Evolutionary conservation across 92 coral and sea anemone genomes (phyloP), one percentile per base, ranked within the genome.

Genomic region (Epizoanthus scotinus): DNA sequence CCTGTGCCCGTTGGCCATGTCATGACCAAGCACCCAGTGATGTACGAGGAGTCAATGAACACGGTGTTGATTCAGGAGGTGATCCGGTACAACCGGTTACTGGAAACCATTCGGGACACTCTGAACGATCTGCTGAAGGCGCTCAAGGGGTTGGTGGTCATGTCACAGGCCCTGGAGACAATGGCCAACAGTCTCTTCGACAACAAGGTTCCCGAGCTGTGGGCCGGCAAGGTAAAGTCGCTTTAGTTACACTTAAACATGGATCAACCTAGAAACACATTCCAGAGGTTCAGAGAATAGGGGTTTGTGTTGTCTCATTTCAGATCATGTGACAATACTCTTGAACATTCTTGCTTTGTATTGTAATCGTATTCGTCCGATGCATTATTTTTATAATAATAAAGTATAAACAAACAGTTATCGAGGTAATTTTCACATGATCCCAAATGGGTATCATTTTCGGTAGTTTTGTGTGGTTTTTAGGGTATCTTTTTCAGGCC

Each of bases 111-210:
- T 57, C 89, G 98, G 50, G 87, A 80, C 75, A 91, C 99, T 19
- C 94, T 95, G 8, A 93, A 95, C 36, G 99, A 95, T 66, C 87
- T 95, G 82, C 91, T 95, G 29, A 95, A 95, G 85, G 99, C 99
- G 1, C 94, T 95, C 42, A 95, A 95, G 73, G 99, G 99, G 27
- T 66, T 95, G 53, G 99, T 95, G 73, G 99, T 95, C 82, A 95
- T 95, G 99, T 95, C 99, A 34, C 99, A 95, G 84, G 98, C 99
- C 3, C 87, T 95, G 59, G 99, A 95, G 83, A 95, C 99, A 55
- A 95, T 95, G 99, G 90, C 97, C 2, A 94, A 95, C 84, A 95
- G 99, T 65, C 68, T 95, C 85, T 95, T 78, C 80, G 87, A 93
- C 31, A 95, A 95, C 86, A 78, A 88, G 21, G 99, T 95, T 8